Evolutionary conservation across 1,140 invertebrate species (phyloP), one percentile per base, ranked within the genome.

Genomic region (Drosophila nigrodunni): DNA sequence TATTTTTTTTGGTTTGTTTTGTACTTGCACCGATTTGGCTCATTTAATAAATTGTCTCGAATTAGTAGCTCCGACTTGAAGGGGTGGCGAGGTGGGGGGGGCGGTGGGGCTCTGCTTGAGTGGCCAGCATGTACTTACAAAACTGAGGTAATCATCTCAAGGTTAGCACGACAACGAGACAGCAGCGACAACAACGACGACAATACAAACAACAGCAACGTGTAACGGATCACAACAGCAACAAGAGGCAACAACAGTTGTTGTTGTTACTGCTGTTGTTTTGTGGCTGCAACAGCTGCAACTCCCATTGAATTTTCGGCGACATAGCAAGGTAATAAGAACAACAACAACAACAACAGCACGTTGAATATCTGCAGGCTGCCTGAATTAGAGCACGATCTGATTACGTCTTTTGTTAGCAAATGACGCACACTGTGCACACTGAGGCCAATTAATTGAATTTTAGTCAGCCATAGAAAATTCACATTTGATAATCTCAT

Each of bases 11-110:
- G 6, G 9, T 50, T 7, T 30, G n/a, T 52, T 58, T 60, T 54
- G 72, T 82, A 82, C 70, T 80, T 78, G 80, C 77, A 74, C 74
- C 58, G 78, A 67, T 85, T 80, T 76, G 83, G 61, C 85, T 89
- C 85, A 89, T 89, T 89, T 89, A 76, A 85, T 89, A 80, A 89
- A 89, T 89, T 81, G 85, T 85, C 78, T 89, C 78, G 75, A 89
- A 85, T 79, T 89, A 89, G 85, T 89, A 65, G 67, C 60, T 78
- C 47, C 61, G 58, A 55, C 70, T 71, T 52, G 6, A 4, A 9
- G 35, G n/a, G 35, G 34, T 21, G 11, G 21, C 0, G 21, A 18
- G 2, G 25, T 1, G 18, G 30, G 41, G 30, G 41, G 21, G 13
- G 21, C 5, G 11, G 7, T 2, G 9, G 47, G 1, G 25, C 62